Evolutionary conservation across 2,797 vertebrate species (phyloP), one percentile per base, ranked within the genome.

Genomic region (Scleropages formosus): DNA sequence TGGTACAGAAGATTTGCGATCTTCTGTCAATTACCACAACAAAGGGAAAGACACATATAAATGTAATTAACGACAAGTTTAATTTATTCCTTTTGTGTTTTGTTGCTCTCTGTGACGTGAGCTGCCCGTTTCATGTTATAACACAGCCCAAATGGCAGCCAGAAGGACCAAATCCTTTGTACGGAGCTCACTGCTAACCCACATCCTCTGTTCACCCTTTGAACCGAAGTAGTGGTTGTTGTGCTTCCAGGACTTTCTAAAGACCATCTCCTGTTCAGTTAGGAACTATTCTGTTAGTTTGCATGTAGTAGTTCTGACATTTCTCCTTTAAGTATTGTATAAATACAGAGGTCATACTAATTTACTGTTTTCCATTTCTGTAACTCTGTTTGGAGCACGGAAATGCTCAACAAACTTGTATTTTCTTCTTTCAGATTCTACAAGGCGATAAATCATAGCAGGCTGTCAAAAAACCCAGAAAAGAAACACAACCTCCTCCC

Each of bases 381-480:
- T 39, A 39, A 44, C 51, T 27, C 74, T 66, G 69, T 8, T 72
- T 65, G 79, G 46, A 10, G 27, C 63, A 58, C 27, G 26, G 31
- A 72, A 58, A 64, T 24, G 49, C 65, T 74, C 47, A 71, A 70
- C 31, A 71, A 62, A 58, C 44, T 77, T 86, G 79, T 80, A 86
- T 86, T 78, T 63, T 83, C 82, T 86, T 83, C 87, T 87, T 85
- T 77, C 86, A 92, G 92, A 86, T 89, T 88, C 87, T 85, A 81
- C 89, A 86, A 80, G 87, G 87, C 75, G 86, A 89, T 92, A 91
- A 92, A 84, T 93, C 90, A 80, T 92, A 91, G 87, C 80, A 69
- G 73, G 47, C 75, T 70, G 78, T 77, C 77, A 60, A 13, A 66
- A 72, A 76, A 75, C 39, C 31, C 31, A 76, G 86, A 13, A 65